Base-by-base conservation (phyloP, 2,113 vertebrate species). In the Sapajus apella region DNA sequence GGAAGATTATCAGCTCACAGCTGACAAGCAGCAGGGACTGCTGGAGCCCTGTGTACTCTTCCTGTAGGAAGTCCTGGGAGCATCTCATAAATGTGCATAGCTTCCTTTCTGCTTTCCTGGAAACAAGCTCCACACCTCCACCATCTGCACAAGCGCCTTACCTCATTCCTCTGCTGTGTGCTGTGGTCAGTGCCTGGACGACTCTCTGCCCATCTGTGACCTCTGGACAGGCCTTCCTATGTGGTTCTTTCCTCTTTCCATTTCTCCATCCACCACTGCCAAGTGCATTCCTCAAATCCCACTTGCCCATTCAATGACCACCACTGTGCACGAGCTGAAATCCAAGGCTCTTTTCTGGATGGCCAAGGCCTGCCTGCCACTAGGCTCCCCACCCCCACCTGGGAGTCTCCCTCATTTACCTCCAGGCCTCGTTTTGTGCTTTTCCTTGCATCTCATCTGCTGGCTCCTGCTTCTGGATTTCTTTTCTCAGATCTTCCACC, bases 361-460 rank as follows among this genome's bases (percentile, higher is more conserved):
- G 27, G 13, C 2, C 8, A 45, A 47, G 45, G 8, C 27, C 40
- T 3, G 7, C 30, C 18, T 8, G 50, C 21, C 2, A 1, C 30
- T 11, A 3, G 18, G 11, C 9, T 23, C 14, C 1, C 18, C 32
- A 68, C 4, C 23, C 13, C 0, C 1, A 8, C 11, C 0, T 5
- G 3, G 3, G 23, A 13, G 0, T 8, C 18, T 5, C 43, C 23
- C 1, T 5, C 0, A 0, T 16, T 14, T 18, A 32, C 56, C 0
- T 0, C 17, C 52, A 61, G 8, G 3, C 5, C 45, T 13, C 1
- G 9, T 9, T 55, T 55, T 6, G 11, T 12, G 8, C 23, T n/a
- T 32, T 27, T 13, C 35, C 20, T 13, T 25, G 1, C 25, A 35
- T 16, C 0, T 0, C 13, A 4, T 58, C 7, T 37, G 13, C 50